Conservation (phyloP, 2,888 invertebrate species). For the Zygothrica quintamaculata region DNA sequence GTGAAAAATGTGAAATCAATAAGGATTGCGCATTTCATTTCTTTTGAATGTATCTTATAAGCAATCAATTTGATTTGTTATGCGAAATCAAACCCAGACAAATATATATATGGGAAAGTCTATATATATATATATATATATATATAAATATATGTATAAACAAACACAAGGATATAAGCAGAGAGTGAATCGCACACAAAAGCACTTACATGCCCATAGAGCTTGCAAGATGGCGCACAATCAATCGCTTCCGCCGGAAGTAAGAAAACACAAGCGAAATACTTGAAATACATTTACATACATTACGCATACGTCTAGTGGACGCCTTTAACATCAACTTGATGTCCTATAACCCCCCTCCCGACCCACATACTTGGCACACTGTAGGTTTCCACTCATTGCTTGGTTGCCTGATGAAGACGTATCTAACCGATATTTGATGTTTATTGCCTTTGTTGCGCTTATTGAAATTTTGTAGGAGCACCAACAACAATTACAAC, state of each 20-base stretch:
- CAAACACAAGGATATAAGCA: slow-evolving; percentile 3
- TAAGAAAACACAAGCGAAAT: slow-evolving; percentile 74
- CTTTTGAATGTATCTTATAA: slow-evolving; percentile 65
- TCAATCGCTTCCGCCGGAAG: slow-evolving; percentile 79
- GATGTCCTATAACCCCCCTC: background rate
- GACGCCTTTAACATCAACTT: slow-evolving; percentile 29
- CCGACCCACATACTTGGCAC: background rate
- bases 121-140: slow-evolving; percentile 11
- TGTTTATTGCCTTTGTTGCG: slow-evolving; percentile 74
- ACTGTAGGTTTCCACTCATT: slow-evolving; percentile 6
- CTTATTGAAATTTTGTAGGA: slow-evolving; percentile 64
- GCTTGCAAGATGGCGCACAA: slow-evolving; percentile 58
- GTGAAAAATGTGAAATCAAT: slow-evolving; percentile 73
- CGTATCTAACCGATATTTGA: slow-evolving; percentile 80
- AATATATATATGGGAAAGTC: slow-evolving; percentile 9
- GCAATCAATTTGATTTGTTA: slow-evolving; percentile 81
- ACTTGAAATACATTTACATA: slow-evolving; percentile 78
- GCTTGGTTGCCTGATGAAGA: slow-evolving; percentile 67
- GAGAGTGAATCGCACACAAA: slow-evolving; percentile 7
- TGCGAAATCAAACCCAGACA: slow-evolving; percentile 57
- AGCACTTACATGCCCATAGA: slow-evolving; percentile 44
- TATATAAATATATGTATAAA: background rate
- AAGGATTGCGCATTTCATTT: slow-evolving; percentile 72
- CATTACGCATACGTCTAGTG: slow-evolving; percentile 76
- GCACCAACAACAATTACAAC: slow-evolving; percentile 15